phyloP scores from a whole-genome alignment of 2,888 invertebrate genomes.

The Spodoptera picta region DNA sequence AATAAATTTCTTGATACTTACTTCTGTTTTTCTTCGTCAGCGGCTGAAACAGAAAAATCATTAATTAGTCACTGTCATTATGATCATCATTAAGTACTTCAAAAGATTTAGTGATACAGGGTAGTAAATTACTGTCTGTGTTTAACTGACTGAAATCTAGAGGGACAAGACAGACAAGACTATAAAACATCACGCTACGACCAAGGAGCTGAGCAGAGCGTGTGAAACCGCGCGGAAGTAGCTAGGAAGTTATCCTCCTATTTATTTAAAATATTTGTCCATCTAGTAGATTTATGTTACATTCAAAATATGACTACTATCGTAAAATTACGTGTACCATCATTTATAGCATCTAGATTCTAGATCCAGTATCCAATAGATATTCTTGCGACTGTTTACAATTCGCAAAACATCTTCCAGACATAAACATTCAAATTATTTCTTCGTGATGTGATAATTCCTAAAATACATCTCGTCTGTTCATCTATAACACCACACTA shows the following conservation, averaged over 20 bases:
- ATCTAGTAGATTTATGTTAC: constrained; percentile 9
- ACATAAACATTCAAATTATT: constrained; percentile 69
- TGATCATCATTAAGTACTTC: neutral
- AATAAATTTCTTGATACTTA: constrained; percentile 87
- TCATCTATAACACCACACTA: neutral
- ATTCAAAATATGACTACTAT: constrained; percentile 16
- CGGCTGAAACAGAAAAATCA: constrained; percentile 92
- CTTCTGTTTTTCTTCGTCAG: constrained; percentile 98
- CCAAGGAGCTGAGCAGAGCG: too few species aligned
- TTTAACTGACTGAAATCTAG: too few species aligned
- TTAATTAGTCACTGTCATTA: constrained; percentile 2
- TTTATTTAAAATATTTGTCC: too few species aligned
- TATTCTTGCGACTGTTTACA: constrained; percentile 60
- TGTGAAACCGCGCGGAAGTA: too few species aligned
- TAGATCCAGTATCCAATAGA: constrained; percentile 21
- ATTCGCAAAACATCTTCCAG: constrained; percentile 69
- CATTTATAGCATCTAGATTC: constrained; percentile 5
- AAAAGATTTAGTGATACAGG: too few species aligned
- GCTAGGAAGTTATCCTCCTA: too few species aligned
- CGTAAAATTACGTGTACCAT: constrained; percentile 36
- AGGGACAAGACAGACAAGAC: too few species aligned
- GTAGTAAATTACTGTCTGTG: too few species aligned
- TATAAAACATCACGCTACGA: too few species aligned
- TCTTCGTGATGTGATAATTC: constrained; percentile 61
- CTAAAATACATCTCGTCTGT: constrained; percentile 60